These are phyloP conservation scores for Balaeniceps rex DNA, from an alignment of 2,113 vertebrate genomes.

Conservation along the genomic window DNA sequence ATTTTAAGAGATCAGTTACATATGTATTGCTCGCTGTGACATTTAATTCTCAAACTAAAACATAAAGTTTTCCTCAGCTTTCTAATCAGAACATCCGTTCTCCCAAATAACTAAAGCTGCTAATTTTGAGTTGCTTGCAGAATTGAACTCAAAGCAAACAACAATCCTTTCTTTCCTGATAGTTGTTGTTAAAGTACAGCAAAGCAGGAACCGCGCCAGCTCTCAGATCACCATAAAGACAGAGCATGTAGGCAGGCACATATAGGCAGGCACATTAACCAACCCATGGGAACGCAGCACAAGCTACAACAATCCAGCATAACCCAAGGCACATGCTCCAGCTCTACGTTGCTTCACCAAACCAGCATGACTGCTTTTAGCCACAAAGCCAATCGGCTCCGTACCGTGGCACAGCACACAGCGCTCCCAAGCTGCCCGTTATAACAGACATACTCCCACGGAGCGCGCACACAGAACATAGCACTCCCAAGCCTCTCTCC, in stretches of 20 bases:
- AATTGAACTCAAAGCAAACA: background rate
- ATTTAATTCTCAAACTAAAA: background rate
- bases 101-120: background rate
- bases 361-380: background rate
- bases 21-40: background rate
- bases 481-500: background rate
- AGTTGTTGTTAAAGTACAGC: background rate
- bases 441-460: fast-evolving
- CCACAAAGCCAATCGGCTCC: background rate
- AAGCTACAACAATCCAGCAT: background rate
- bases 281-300: background rate
- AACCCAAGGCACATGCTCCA: background rate
- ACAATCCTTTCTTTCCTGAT: background rate
- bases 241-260: background rate
- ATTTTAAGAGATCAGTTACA: background rate
- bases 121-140: background rate
- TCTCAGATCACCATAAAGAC: background rate
- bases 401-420: background rate
- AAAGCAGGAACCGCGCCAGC: background rate
- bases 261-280: background rate
- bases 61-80: background rate
- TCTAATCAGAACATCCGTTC: background rate
- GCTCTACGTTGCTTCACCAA: background rate
- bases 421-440: background rate
- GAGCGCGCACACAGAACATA: fast-evolving